These are phyloP conservation scores for Dipus sagitta DNA, from an alignment of 2,797 vertebrate species.

Conservation along the genomic window DNA sequence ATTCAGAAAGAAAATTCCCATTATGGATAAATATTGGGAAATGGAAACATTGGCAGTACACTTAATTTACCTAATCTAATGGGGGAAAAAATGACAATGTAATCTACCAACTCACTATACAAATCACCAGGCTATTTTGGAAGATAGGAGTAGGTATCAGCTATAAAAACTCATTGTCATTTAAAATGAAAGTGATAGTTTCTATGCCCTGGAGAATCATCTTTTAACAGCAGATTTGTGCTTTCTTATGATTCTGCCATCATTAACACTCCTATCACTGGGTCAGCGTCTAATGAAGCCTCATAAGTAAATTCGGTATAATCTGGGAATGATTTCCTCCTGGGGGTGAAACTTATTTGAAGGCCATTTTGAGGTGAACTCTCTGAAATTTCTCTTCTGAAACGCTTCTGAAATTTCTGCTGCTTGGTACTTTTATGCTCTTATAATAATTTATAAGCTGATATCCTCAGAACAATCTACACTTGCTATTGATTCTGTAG, in stretches of 20 bases:
- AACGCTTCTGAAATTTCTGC: background rate
- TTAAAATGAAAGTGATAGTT: background rate
- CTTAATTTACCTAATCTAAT: background rate
- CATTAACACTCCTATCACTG: background rate
- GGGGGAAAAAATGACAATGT: background rate
- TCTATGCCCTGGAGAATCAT: background rate
- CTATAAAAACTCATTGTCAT: background rate
- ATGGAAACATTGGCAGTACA: background rate
- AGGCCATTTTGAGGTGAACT: slow-evolving; percentile 39
- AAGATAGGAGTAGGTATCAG: background rate
- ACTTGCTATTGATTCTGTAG: background rate
- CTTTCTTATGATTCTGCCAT: background rate
- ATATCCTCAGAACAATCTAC: background rate
- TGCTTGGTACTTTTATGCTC: background rate
- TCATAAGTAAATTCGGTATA: slow-evolving; percentile 10
- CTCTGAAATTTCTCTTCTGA: background rate
- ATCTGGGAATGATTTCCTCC: background rate
- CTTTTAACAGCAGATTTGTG: background rate
- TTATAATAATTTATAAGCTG: slow-evolving; percentile 37
- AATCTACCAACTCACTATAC: background rate
- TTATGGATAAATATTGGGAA: background rate
- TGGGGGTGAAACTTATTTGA: background rate
- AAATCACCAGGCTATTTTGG: background rate
- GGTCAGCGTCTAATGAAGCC: background rate
- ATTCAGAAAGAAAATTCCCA: slow-evolving; percentile 56